phyloP scores from a whole-genome alignment of 2,113 vertebrate genomes.

The Catharus fuscescens region DNA sequence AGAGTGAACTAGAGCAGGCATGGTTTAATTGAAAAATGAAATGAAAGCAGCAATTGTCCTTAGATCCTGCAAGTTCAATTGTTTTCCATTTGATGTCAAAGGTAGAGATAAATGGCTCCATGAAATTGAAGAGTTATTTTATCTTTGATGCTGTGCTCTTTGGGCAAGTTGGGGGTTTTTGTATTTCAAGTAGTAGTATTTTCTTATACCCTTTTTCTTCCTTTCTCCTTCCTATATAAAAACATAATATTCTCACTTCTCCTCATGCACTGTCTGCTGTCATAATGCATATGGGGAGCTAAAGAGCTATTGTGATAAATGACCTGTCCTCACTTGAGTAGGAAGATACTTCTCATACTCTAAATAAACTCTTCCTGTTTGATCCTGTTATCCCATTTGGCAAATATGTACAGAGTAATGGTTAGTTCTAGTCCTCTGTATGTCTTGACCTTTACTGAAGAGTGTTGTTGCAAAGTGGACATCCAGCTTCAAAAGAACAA shows the following conservation, averaged over 20 bases:
- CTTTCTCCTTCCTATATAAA: not conserved
- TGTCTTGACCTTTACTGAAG: not conserved
- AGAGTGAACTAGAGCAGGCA: not conserved
- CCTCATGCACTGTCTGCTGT: accelerated
- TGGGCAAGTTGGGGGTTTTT: not conserved
- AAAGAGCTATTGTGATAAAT: not conserved
- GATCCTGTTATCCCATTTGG: not conserved
- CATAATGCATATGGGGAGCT: not conserved
- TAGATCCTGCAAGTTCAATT: not conserved
- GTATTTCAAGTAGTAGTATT: not conserved
- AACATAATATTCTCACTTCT: not conserved
- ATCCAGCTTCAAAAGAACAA: not conserved
- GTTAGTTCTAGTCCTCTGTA: not conserved
- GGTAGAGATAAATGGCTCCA: not conserved
- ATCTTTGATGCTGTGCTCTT: not conserved
- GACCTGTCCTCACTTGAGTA: not conserved
- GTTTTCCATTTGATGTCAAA: not conserved
- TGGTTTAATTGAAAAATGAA: not conserved
- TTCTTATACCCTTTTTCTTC: not conserved
- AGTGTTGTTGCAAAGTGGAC: not conserved
- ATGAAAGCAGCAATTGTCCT: not conserved
- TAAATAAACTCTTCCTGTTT: not conserved
- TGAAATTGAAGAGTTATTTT: not conserved
- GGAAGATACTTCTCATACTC: not conserved
- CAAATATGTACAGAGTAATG: not conserved